Evolutionary conservation across 2,797 vertebrate species (phyloP).

Genomic region (Tenualosa ilisha): DNA sequence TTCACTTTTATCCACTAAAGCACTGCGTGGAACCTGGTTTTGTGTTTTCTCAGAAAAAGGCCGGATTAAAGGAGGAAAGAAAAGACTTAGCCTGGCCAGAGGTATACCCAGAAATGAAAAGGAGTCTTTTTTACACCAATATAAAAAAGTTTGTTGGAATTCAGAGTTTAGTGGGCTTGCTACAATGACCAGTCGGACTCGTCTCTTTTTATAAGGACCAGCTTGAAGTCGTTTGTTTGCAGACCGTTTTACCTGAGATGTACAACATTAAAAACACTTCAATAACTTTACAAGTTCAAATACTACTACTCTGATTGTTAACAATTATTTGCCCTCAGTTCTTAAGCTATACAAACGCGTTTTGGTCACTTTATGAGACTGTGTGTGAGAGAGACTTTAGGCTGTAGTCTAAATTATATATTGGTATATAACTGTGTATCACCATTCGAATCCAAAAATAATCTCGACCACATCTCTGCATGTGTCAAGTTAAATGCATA

Average conservation of each 20-base stretch:
- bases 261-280: constrained; percentile 73
- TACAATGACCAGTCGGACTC: constrained; percentile 78
- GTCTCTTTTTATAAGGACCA: constrained; percentile 66
- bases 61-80: constrained; percentile 85
- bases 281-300: constrained; percentile 46
- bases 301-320: constrained; percentile 28
- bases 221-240: constrained; percentile 85
- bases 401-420: not conserved
- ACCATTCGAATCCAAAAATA: not conserved
- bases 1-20: constrained; percentile 92
- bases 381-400: not conserved
- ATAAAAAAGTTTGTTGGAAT: constrained; percentile 88
- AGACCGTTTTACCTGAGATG: constrained; percentile 85
- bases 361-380: not conserved
- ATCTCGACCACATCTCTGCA: not conserved
- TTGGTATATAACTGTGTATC: not conserved
- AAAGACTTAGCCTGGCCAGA: constrained; percentile 82
- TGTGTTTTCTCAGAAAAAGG: constrained; percentile 87
- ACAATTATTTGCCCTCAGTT: constrained; percentile 28
- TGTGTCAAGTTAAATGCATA: not conserved
- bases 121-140: constrained; percentile 73
- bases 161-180: constrained; percentile 76
- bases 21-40: constrained; percentile 94
- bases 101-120: constrained; percentile 85
- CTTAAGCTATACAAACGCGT: not conserved